Base-by-base conservation (phyloP, 2,113 vertebrate genomes). In the Dasyornis broadbenti region DNA sequence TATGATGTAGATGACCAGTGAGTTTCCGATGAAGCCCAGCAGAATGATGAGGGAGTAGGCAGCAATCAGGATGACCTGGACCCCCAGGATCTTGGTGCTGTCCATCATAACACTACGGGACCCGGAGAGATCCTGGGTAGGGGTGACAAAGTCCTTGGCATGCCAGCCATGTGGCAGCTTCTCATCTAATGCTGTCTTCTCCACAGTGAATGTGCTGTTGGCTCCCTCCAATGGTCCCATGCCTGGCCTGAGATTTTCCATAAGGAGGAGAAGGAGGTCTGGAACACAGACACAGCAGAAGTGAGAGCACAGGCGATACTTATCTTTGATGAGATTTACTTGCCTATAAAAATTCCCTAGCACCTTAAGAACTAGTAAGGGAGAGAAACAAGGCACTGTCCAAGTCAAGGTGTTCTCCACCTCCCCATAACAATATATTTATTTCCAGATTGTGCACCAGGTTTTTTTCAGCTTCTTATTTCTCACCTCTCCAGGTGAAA, bases 1-100 rank as follows among this genome's bases (percentile, higher is more conserved):
- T 44, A 99, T 99, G 97, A 98, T 98, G 90, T 99, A 99, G 90
- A 99, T 98, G 35, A 99, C 99, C 21, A 99, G 96, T 42, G 98
- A 96, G 64, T 99, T 99, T 14, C 99, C 99, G 1, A 99, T 75
- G 88, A 99, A 98, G 7, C 99, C 99, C 83, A 99, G 97, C 57
- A 99, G 97, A 73, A 99, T 99, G 95, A 99, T 99, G 10, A 99
- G 97, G 10, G 98, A 98, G 73, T 99, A 99, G 18, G 98, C 98
- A 1, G 97, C 95, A 65, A 99, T 99, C 61, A 99, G 95, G 35
- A 98, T 92, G 39, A 99, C 97, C 96, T 99, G 98, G 50, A 99
- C 99, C 13, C 98, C 97, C 24, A 98, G 90, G 90, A 98, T 98
- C 90, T 99, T 99, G 94, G 99, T 99, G 96, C 99, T 97, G 96